These are phyloP conservation scores for Philereme transversata DNA, from an alignment of 2,888 invertebrate species.

Conservation along the genomic window DNA sequence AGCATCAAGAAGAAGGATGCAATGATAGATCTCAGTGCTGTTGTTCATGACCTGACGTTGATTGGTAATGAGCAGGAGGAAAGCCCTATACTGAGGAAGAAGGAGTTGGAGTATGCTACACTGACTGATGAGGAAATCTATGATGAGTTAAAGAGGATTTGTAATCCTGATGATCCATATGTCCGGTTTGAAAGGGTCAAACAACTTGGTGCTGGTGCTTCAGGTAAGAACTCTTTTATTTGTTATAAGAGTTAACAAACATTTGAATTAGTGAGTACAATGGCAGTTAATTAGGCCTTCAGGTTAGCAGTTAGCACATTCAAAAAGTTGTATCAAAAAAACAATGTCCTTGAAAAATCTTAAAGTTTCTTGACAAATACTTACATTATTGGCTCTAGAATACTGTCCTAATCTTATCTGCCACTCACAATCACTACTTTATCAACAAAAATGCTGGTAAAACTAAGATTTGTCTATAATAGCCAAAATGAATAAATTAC, in stretches of 20 bases:
- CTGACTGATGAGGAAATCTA: conserved; percentile 90
- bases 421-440: conserved; percentile 29
- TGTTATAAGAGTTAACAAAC: no score
- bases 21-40: conserved; percentile 63
- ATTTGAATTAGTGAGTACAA: no score
- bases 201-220: conserved; percentile 96
- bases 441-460: conserved; percentile 33
- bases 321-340: no score
- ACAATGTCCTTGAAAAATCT: not conserved
- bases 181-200: conserved; percentile 91
- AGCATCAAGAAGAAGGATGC: conserved; percentile 71
- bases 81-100: conserved; percentile 85
- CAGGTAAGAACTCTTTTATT: conserved; percentile 65
- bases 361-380: not conserved
- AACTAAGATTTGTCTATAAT: conserved; percentile 33
- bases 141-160: conserved; percentile 89
- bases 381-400: not conserved
- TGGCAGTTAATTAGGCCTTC: no score
- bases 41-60: conserved; percentile 70
- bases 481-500: not conserved
- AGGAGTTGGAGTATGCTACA: conserved; percentile 80
- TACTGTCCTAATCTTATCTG: conserved; percentile 33
- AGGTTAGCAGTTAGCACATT: no score
- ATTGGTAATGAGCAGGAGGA: conserved; percentile 78
- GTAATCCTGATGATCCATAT: conserved; percentile 92